Base-by-base conservation (phyloP, 2,888 invertebrate genomes). In the Epistrophella euchroma region DNA sequence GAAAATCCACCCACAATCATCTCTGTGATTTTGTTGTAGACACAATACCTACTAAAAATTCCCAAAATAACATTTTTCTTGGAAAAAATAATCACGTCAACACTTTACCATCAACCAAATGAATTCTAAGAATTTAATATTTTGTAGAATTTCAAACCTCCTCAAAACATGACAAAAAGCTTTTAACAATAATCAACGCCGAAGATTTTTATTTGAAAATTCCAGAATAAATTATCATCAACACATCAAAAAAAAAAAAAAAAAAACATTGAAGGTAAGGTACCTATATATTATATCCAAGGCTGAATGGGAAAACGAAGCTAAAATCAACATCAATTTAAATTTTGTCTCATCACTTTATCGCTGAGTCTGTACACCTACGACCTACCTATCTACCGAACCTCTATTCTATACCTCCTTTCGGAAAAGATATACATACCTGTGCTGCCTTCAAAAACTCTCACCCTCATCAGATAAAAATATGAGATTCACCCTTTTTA, bases 281-380 rank as follows among this genome's bases (percentile, higher is more conserved):
- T 28, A 5, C 6, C 0, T 3, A 52, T 28, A 52, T 17, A 64
- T 64, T 47, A 15, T 11, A 32, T 35, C 4, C 64, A 43, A 28
- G 43, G 45, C 45, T 64, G n/a, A 45, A 43, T 43, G 5, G 25
- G n/a, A n/a, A n/a, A 66, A 47, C 9, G 19, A 37, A 40, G 52
- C 37, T 22, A 68, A 68, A 68, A 68, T 68, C 50, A 52, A 52
- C 68, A 68, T 68, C 22, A 68, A 68, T 68, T 68, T 52, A 68
- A 52, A 68, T 68, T 68, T 37, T 50, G 35, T 37, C 52, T 37
- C 68, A 68, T 68, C 66, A 37, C 10, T 22, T 52, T 68, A 32
- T 68, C 45, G 19, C 11, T 5, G 22, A 43, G 17, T 47, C 32
- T 35, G 11, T 17, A 28, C 56, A 19, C 19, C 17, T 19, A 19